Conservation (phyloP, 2,888 invertebrate species). For the Drosophila tripunctata region DNA sequence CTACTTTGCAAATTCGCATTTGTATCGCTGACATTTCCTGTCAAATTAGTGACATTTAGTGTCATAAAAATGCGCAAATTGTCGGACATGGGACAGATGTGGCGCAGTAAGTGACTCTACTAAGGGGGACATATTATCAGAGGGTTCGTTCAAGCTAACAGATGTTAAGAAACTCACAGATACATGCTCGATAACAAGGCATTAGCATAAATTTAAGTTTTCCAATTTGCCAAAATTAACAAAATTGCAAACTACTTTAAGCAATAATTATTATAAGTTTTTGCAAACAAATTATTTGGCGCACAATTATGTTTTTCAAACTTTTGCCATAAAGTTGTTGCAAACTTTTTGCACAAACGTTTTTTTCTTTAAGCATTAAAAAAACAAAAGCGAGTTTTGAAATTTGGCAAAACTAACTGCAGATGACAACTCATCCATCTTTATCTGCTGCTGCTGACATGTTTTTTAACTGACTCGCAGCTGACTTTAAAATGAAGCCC, state of each 20-base stretch:
- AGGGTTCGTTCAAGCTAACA: conserved; percentile 21
- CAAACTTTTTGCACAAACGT: background rate
- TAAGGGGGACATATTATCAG: conserved; percentile 3
- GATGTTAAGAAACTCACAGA: conserved; percentile 9
- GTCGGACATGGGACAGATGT: conserved; percentile 37
- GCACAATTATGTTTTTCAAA: no score
- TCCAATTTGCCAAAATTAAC: background rate
- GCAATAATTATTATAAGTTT: no score
- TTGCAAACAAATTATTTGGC: no score
- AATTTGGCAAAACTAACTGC: conserved; percentile 2
- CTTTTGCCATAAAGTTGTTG: no score
- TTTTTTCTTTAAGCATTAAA: background rate
- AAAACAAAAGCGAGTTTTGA: background rate
- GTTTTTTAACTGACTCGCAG: conserved; percentile 7
- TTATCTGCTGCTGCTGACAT: conserved; percentile 31
- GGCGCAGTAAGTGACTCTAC: conserved; percentile 6
- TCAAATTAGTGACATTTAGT: conserved; percentile 70
- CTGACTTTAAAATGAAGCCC: conserved; percentile 16
- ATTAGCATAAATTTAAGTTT: conserved; percentile 8
- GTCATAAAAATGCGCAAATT: conserved; percentile 59
- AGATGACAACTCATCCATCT: conserved; percentile 28
- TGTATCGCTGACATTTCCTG: conserved; percentile 59
- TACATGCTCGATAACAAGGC: conserved; percentile 29
- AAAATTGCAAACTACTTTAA: background rate
- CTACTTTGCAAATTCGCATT: conserved; percentile 52